Evolutionary conservation across 2,113 vertebrate species (phyloP).

Genomic region (Centrocercus urophasianus): DNA sequence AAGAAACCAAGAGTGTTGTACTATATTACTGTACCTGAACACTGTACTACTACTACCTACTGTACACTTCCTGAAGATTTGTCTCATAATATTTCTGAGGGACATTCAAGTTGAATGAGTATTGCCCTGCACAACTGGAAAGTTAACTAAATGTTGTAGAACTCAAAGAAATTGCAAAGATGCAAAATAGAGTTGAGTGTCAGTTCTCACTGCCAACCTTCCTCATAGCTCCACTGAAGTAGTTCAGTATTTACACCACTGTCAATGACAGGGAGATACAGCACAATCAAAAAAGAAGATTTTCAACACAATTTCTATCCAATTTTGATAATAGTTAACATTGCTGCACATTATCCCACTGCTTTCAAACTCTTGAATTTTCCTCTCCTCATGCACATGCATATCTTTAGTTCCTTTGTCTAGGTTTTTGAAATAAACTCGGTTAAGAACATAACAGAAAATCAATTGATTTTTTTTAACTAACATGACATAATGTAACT

Average conservation of each 20-base stretch:
- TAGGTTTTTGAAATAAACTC: background rate
- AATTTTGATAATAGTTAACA: background rate
- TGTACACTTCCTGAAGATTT: background rate
- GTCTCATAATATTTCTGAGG: background rate
- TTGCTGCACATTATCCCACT: background rate
- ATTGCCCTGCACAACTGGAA: background rate
- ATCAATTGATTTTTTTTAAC: rapidly evolving
- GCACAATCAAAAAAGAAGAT: background rate
- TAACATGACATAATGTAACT: background rate
- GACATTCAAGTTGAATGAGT: background rate
- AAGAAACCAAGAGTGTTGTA: background rate
- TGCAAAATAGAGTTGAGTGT: background rate
- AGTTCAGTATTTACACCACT: background rate
- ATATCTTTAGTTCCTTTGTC: background rate
- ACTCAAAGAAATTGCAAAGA: background rate
- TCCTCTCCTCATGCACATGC: too few species aligned
- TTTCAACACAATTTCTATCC: background rate
- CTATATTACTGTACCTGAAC: background rate
- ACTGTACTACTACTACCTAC: too few species aligned
- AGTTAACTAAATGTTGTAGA: background rate
- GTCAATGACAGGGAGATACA: background rate
- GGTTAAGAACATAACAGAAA: background rate
- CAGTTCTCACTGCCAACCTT: background rate
- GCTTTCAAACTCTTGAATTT: background rate
- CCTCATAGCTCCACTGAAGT: background rate